Evolutionary conservation across 2,797 vertebrate species (phyloP), one percentile per base, ranked within the genome.

Genomic region (Pseudochaenichthys georgianus): DNA sequence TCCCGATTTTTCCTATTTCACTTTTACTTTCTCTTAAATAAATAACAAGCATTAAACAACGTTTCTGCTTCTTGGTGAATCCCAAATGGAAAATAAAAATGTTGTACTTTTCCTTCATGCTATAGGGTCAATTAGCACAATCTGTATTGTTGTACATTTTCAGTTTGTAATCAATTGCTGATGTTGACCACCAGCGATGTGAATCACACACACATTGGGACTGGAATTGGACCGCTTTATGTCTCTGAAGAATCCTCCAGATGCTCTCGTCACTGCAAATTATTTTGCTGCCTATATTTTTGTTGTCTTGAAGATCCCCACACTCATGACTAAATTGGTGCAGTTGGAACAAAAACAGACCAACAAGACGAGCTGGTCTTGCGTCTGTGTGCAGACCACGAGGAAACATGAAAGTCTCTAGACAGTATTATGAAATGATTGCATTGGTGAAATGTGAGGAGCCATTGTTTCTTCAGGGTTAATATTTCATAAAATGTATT

Each of bases 21-120:
- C 34, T 38, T 38, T 38, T 42, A 12, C 2, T 16, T 15, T 53
- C 10, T 48, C 12, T 58, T 5, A 13, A 80, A 77, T 80, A 63
- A 73, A 79, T 51, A 15, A 1, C 19, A 65, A 64, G 23, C 11
- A 57, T 45, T 23, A 50, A 46, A 12, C 17, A 55, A 5, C 51
- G 50, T 38, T n/a, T 64, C 31, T 75, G 11, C 47, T 7, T 62
- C 41, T 28, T 9, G 62, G 5, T 70, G 62, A 38, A 38, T 38
- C 8, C 34, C 34, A 38, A 38, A 38, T 9, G 34, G 34, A 38
- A 9, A 38, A 38, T 38, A 38, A 9, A 38, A 38, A 9, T 2
- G 7, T 38, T 38, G 7, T 38, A n/a, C 34, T 38, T 38, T 38
- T 9, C 34, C 34, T 38, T 38, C 34, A 38, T 38, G 28, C 28